These are phyloP conservation scores for Cephalopachus bancanus DNA, from an alignment of 2,797 vertebrate genomes.

Conservation along the genomic window DNA sequence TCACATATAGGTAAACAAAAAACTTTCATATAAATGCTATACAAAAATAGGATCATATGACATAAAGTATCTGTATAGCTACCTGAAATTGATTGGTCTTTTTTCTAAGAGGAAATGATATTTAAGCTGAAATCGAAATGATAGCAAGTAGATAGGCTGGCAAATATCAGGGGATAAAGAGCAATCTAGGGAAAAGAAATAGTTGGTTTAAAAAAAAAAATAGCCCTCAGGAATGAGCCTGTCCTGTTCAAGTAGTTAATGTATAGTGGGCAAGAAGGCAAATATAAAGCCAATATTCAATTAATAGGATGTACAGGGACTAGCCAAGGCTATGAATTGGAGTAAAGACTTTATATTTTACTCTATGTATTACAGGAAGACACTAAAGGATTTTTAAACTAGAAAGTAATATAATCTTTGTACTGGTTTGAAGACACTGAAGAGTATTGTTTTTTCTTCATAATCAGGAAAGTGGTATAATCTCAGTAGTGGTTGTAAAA, in stretches of 20 bases:
- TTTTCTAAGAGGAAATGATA: not conserved
- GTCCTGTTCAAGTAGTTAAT: not conserved
- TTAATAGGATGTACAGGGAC: not conserved
- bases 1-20: not conserved
- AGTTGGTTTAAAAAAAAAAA: not conserved
- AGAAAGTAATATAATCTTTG: not conserved
- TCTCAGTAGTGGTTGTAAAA: not conserved
- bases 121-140: slow-evolving; percentile 28
- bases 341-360: not conserved
- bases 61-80: not conserved
- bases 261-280: not conserved
- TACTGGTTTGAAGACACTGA: not conserved
- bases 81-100: not conserved
- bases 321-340: not conserved
- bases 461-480: not conserved
- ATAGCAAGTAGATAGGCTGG: not conserved
- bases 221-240: not conserved
- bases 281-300: not conserved
- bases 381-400: not conserved
- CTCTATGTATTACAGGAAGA: not conserved
- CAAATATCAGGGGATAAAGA: not conserved
- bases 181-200: slow-evolving; percentile 4
- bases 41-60: not conserved
- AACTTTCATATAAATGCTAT: not conserved
- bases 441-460: not conserved